phyloP scores from a whole-genome alignment of 2,797 vertebrate species.

The Sternotherus odoratus region DNA sequence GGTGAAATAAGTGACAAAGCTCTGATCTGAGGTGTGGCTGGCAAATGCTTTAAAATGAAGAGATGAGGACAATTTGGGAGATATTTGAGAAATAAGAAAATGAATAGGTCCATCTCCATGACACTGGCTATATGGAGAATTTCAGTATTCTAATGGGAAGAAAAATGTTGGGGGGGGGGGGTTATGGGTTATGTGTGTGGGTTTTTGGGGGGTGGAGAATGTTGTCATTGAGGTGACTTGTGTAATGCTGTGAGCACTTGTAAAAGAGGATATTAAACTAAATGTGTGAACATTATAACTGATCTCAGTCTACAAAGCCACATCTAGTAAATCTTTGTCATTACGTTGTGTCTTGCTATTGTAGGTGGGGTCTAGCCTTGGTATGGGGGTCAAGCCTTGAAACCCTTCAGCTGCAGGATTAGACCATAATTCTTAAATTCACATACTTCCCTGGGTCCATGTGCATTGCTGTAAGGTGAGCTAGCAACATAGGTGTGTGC shows the following conservation, averaged over 20 bases:
- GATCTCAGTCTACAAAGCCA: not conserved
- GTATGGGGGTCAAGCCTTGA: fast-evolving
- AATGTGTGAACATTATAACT: not conserved
- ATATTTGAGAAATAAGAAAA: not conserved
- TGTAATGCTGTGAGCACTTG: not conserved
- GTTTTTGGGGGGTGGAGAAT: fast-evolving
- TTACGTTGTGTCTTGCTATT: not conserved
- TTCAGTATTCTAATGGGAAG: not conserved
- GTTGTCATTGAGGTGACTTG: not conserved
- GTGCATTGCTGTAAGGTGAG: not conserved
- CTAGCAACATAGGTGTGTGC: no score
- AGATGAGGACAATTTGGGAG: not conserved
- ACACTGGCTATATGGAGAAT: not conserved
- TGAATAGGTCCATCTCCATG: not conserved
- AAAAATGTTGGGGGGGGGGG: not conserved
- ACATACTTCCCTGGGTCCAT: not conserved
- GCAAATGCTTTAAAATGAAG: constrained; percentile 31
- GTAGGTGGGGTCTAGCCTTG: fast-evolving
- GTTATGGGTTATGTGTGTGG: not conserved
- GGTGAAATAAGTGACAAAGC: not conserved
- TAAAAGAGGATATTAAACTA: not conserved
- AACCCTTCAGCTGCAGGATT: not conserved
- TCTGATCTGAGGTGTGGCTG: not conserved
- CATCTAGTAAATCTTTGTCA: not conserved
- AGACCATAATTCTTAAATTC: fast-evolving